Percentiles rank a stretch among this genome's conserved stretches.
These are phyloP conservation scores for Xanthorhoe spadicearia DNA, from an alignment of 2,888 invertebrate species.

Conservation along the genomic window DNA sequence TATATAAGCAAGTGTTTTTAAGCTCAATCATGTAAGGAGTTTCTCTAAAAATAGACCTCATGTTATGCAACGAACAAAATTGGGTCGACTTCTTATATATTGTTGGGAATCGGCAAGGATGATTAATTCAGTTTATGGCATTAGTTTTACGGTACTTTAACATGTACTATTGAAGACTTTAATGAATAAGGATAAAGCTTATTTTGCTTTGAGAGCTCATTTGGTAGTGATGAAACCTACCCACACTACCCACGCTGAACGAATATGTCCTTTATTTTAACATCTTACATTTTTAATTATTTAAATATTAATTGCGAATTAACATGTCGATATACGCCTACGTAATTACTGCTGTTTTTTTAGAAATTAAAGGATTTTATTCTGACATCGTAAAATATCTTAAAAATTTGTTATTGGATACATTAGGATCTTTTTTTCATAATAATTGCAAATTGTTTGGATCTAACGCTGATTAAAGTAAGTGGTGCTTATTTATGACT, in stretches of 20 bases:
- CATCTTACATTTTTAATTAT: conserved; percentile 78
- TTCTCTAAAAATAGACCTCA: not conserved
- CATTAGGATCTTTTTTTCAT: too few species aligned
- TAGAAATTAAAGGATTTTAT: conserved; percentile 6
- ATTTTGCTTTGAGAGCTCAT: not conserved
- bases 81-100: not conserved
- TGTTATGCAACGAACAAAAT: not conserved
- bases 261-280: conserved; percentile 71
- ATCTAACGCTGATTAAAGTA: too few species aligned
- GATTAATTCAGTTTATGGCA: not conserved
- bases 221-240: conserved; percentile 9
- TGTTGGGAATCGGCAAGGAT: not conserved
- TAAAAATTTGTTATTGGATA: too few species aligned
- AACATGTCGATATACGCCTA: conserved; percentile 61
- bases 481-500: too few species aligned
- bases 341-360: conserved; percentile 45
- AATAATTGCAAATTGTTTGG: too few species aligned
- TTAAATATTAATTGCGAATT: conserved; percentile 64
- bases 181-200: not conserved
- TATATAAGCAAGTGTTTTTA: not conserved
- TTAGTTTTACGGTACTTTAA: not conserved
- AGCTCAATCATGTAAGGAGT: not conserved
- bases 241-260: conserved; percentile 34
- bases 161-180: not conserved
- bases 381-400: not conserved